phyloP scores from a whole-genome alignment of 1,140 invertebrate species.

The Cotesia vestalis region DNA sequence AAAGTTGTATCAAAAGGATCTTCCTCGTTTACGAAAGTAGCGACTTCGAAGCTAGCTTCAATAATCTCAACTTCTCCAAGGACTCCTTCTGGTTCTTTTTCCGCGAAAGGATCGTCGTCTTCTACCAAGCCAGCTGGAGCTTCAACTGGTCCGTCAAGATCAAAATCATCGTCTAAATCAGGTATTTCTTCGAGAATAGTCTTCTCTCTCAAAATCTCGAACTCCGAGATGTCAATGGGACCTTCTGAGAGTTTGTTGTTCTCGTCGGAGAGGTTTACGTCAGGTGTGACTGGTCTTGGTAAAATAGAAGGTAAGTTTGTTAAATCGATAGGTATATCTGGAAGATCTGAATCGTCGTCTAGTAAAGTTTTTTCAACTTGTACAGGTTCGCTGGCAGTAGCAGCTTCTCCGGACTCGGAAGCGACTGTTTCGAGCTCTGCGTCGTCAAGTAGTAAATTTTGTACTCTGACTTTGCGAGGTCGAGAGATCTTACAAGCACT shows the following conservation, averaged over 20 bases:
- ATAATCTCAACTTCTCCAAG: constrained; percentile 55
- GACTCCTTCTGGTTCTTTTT: constrained; percentile 51
- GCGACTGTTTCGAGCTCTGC: constrained; percentile 64
- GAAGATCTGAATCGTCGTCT: constrained; percentile 74
- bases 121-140: constrained; percentile 50
- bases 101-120: constrained; percentile 57
- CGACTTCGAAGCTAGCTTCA: constrained; percentile 60
- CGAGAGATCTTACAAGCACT: constrained; percentile 68
- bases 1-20: constrained; percentile 90
- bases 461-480: constrained; percentile 67
- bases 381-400: constrained; percentile 40
- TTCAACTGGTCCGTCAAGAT: constrained; percentile 49
- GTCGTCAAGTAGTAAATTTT: constrained; percentile 76
- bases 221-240: constrained; percentile 57
- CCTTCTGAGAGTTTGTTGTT: constrained; percentile 39
- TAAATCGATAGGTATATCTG: constrained; percentile 70
- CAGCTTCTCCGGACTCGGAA: constrained; percentile 26
- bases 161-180: constrained; percentile 63
- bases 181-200: constrained; percentile 61
- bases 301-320: constrained; percentile 67
- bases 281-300: constrained; percentile 49
- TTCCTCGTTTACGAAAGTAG: constrained; percentile 63
- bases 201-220: constrained; percentile 60
- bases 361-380: constrained; percentile 72
- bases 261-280: constrained; percentile 9